Percentiles rank a stretch among this genome's conserved stretches.
Conservation (phyloP, 2,888 invertebrate genomes). For the Patella ulyssiponensis region DNA sequence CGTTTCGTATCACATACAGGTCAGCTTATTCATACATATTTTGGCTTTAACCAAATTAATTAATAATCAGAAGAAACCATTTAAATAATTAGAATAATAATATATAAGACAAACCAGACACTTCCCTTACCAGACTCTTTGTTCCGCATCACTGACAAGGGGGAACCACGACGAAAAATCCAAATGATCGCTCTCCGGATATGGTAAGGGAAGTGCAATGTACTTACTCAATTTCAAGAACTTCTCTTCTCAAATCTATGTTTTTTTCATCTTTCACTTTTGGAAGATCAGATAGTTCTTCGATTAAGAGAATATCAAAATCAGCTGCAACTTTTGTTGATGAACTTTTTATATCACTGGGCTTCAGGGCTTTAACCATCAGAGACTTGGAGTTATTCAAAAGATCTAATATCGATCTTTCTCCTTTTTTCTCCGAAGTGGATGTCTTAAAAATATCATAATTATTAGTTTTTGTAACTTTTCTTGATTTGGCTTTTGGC, state of each 20-base stretch:
- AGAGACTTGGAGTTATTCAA: background rate
- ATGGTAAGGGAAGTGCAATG: background rate
- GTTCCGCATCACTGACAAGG: no score
- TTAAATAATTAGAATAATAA: no score
- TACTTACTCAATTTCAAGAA: constrained; percentile 30
- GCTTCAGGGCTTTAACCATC: background rate
- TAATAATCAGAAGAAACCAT: no score
- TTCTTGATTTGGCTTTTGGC: background rate
- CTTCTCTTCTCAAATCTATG: constrained; percentile 28
- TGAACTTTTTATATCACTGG: background rate
- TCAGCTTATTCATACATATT: no score
- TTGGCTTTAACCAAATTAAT: no score
- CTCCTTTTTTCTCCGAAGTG: background rate
- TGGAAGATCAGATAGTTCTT: constrained; percentile 33
- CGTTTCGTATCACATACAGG: no score
- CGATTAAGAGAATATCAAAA: constrained; percentile 29
- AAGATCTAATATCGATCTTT: background rate
- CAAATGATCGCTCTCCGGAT: no score
- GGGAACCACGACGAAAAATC: no score
- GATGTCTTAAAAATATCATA: background rate
- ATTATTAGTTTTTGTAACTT: background rate
- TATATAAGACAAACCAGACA: no score
- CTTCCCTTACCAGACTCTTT: no score
- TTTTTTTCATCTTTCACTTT: constrained; percentile 35
- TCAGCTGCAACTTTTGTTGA: constrained; percentile 17